Conservation (phyloP, 2,113 vertebrate genomes). For the Dasypus novemcinctus region DNA sequence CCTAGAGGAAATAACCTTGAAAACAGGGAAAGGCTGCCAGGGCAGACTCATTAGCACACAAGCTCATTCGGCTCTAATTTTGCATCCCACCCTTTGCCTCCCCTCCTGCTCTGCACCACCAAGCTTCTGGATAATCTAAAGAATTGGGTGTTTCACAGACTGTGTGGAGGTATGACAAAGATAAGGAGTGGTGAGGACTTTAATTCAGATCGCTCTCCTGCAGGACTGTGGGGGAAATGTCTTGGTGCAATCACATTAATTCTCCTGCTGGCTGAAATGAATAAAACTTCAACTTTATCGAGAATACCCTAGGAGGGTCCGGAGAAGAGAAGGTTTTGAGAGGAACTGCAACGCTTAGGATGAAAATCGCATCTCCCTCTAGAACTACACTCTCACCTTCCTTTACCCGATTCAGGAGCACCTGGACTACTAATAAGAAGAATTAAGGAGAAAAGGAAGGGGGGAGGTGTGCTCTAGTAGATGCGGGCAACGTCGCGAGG, state of each 20-base stretch:
- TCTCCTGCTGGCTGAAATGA: neutral
- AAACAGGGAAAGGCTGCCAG: neutral
- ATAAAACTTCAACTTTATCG: neutral
- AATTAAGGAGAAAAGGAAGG: too few relatives aligned
- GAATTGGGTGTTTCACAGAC: neutral
- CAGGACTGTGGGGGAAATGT: neutral
- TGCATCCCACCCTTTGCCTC: neutral
- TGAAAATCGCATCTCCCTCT: neutral
- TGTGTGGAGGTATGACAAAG: neutral
- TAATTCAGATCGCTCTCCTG: neutral
- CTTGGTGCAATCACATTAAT: neutral
- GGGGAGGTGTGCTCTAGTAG: neutral
- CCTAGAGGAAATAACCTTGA: slow-evolving; percentile 6
- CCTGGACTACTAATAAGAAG: neutral
- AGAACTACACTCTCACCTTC: neutral
- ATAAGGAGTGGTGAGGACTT: neutral
- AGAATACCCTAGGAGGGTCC: neutral
- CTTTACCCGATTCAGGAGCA: neutral
- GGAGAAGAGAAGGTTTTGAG: neutral
- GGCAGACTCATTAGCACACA: neutral
- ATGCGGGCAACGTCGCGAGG: neutral
- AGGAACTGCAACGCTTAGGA: neutral
- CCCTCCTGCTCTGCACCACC: neutral
- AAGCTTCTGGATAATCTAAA: neutral
- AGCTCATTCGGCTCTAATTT: neutral